Evolutionary conservation across 1,140 invertebrate genomes (phyloP), one percentile per base, ranked within the genome.

Genomic region (Conus ventricosus): DNA sequence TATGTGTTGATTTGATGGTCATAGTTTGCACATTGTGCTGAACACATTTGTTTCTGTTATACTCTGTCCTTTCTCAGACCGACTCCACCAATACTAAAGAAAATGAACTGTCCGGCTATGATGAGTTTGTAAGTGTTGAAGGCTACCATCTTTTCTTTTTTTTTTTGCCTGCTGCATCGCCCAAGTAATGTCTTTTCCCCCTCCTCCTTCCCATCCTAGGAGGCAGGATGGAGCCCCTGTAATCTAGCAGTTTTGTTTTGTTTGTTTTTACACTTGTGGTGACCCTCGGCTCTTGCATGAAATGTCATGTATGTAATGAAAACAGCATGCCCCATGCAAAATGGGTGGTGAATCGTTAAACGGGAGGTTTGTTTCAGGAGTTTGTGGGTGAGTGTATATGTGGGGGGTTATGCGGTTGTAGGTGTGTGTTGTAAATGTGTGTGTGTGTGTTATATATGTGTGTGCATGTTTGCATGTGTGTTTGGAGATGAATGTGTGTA

Each of bases 51-150:
- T 55, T 87, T 60, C 20, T 54, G 4, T 87, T 80, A 11, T 76
- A 1, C 25, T 78, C 55, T 67, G 15, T 25, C 10, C 27, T 88
- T 83, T 27, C 7, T 88, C 63, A 88, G 87, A 80, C 81, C 23
- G 81, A 88, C 87, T 76, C 78, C 39, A 54, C 75, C 81, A 75
- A 83, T 80, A 83, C 87, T 85, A 86, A 86, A 85, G 78, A 85
- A 85, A 82, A 81, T 55, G 60, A 80, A 76, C 75, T 87, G 54
- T 78, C 85, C 67, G 75, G 85, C 67, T 75, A 78, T 86, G 67
- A 78, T 75, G 78, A 87, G 7, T 87, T 87, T 76, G 78, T 78
- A 80, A 80, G 60, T 89, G 76, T 25, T 89, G 51, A 67, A 7
- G 10, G 63, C 11, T 71, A 54, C 39, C 15, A 23, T 51, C 54